These are phyloP conservation scores for Cheirogaleus major DNA, from an alignment of 2,797 vertebrate species.

Conservation along the genomic window DNA sequence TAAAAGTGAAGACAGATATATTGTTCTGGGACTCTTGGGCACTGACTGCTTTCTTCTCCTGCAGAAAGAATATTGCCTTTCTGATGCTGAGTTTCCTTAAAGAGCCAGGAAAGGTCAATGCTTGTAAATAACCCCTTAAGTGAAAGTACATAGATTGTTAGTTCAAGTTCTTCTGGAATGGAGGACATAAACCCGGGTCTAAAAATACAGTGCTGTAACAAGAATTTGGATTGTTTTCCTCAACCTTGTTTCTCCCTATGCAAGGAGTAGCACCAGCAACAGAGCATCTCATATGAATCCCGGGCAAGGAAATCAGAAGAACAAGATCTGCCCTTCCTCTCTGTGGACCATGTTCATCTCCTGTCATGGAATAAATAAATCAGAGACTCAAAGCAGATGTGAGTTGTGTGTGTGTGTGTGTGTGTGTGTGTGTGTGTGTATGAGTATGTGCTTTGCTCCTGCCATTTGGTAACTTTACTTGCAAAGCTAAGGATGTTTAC, in stretches of 20 bases:
- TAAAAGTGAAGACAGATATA: neutral
- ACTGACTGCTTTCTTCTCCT: neutral
- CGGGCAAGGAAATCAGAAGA: neutral
- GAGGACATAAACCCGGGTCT: neutral
- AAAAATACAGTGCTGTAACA: neutral
- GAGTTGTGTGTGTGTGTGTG: neutral
- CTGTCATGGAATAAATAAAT: neutral
- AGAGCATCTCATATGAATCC: neutral
- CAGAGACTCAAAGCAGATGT: neutral
- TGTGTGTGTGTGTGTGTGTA: neutral
- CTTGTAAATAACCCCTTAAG: slow-evolving; percentile 44
- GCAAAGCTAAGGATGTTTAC: neutral
- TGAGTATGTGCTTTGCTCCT: neutral
- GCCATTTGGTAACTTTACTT: neutral
- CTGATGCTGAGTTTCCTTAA: neutral
- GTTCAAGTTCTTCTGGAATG: neutral
- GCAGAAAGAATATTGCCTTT: slow-evolving; percentile 16
- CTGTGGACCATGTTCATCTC: neutral
- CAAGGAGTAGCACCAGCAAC: neutral
- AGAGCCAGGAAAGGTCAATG: slow-evolving; percentile 13
- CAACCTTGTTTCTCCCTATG: neutral
- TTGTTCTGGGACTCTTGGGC: neutral
- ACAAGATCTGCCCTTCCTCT: neutral
- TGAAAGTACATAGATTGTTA: neutral
- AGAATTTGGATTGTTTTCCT: neutral